Evolutionary conservation across 1,140 invertebrate species (phyloP), one percentile per base, ranked within the genome.

Genomic region (Tetragnatha versicolor): DNA sequence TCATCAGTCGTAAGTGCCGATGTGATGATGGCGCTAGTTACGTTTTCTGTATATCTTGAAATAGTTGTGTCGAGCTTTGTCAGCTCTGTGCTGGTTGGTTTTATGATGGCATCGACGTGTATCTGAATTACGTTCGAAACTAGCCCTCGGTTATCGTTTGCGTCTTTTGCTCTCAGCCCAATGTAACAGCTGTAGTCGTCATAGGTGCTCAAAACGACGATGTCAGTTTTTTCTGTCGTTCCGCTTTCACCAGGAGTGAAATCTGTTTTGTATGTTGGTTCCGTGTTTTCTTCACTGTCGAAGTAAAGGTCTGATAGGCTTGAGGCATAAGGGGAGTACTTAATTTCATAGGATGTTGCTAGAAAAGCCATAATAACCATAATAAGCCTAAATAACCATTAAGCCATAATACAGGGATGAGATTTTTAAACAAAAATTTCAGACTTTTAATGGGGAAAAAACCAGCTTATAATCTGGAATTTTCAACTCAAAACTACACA

Each of bases 111-210:
- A 25, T 77, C 53, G n/a, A 77, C 1, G 22, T 42, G 55, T 29
- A 77, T 2, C 53, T 77, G 73, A 65, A 77, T 27, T 7, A 42
- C 45, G 20, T 77, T 77, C 29, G 73, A 77, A 35, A 77, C 31
- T 0, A 9, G 9, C 29, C 39, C 73, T 0, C 10, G 39, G n/a
- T 77, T 77, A 7, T 66, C 20, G 12, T 53, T 66, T 14, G 2
- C 33, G 55, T 77, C 73, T 20, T n/a, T 39, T 14, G 73, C 60
- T 20, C 61, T 65, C 4, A 77, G 14, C 17, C 45, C 73, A 5
- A 65, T 22, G 17, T 53, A 77, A 49, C 35, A 61, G 0, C 39
- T 4, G 17, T 3, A 25, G 29, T 9, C 31, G 5, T 31, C 7
- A 42, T 17, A 5, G 0, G 4, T 29, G 12, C n/a, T 27, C 10